These are phyloP conservation scores for Semnornis frantzii DNA, from an alignment of 2,113 vertebrate species.

Conservation along the genomic window DNA sequence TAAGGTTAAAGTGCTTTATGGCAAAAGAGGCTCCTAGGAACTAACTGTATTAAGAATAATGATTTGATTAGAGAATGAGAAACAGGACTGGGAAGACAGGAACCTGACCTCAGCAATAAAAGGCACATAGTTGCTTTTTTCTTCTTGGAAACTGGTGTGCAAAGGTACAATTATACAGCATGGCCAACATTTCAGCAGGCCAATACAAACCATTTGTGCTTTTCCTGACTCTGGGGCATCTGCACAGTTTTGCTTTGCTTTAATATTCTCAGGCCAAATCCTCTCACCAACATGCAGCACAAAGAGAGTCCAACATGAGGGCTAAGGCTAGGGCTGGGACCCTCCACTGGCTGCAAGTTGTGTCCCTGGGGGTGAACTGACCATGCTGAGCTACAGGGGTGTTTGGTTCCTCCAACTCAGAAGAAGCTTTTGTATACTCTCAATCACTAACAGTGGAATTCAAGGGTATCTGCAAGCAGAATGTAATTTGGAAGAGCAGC, in stretches of 20 bases:
- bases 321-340: neutral
- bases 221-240: neutral
- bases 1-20: neutral
- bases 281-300: neutral
- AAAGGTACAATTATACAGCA: neutral
- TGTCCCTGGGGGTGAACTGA: neutral
- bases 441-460: rapidly evolving
- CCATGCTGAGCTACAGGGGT: rapidly evolving
- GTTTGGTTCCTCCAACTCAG: neutral
- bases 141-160: neutral
- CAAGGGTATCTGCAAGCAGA: neutral
- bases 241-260: neutral
- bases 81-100: neutral
- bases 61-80: conserved; percentile 20
- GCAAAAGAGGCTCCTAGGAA: neutral
- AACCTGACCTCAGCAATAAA: conserved; percentile 48
- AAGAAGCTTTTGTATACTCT: neutral
- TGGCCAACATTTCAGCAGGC: neutral
- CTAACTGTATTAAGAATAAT: neutral
- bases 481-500: neutral
- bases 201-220: conserved; percentile 26
- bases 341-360: neutral
- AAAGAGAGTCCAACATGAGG: neutral
- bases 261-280: neutral
- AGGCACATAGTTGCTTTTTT: neutral